Evolutionary conservation across 2,888 invertebrate species (phyloP).

Genomic region (Spodoptera picta): DNA sequence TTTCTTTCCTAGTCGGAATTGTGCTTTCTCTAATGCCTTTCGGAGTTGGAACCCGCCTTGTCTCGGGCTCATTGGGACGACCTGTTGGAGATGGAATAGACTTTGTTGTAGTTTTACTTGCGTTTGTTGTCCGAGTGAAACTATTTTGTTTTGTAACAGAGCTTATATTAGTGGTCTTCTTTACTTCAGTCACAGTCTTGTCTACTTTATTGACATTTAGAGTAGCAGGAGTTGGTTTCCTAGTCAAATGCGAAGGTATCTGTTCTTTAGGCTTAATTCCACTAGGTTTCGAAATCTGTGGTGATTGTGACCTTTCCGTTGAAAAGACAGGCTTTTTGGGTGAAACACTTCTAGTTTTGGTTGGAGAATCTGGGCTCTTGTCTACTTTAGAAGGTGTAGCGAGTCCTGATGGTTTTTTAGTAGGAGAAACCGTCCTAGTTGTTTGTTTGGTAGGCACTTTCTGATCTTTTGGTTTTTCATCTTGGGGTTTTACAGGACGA

Average conservation of each 20-base stretch:
- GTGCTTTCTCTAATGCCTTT: slow-evolving; percentile 76
- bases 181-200: slow-evolving; percentile 68
- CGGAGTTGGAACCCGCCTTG: slow-evolving; percentile 71
- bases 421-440: slow-evolving; percentile 76
- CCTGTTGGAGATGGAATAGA: slow-evolving; percentile 56
- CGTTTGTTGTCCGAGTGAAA: slow-evolving; percentile 62
- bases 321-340: slow-evolving; percentile 75
- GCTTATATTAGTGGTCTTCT: slow-evolving; percentile 65
- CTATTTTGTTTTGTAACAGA: slow-evolving; percentile 69
- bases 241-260: slow-evolving; percentile 64
- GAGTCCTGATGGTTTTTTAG: slow-evolving; percentile 67
- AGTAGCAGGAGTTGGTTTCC: slow-evolving; percentile 70
- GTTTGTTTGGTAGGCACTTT: slow-evolving; percentile 67
- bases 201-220: slow-evolving; percentile 72
- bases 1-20: slow-evolving; percentile 73
- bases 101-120: slow-evolving; percentile 67
- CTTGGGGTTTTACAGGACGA: slow-evolving; percentile 48
- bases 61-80: slow-evolving; percentile 71
- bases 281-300: slow-evolving; percentile 73
- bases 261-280: slow-evolving; percentile 74
- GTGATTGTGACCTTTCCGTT: slow-evolving; percentile 76
- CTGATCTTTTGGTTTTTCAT: slow-evolving; percentile 64
- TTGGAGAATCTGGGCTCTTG: slow-evolving; percentile 64
- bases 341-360: slow-evolving; percentile 76
- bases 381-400: slow-evolving; percentile 60